A percentile compares a stretch with the other conserved stretches of the same genome.
Evolutionary conservation across 2,888 invertebrate species (phyloP).

Genomic region (Heterodera filipjevi): DNA sequence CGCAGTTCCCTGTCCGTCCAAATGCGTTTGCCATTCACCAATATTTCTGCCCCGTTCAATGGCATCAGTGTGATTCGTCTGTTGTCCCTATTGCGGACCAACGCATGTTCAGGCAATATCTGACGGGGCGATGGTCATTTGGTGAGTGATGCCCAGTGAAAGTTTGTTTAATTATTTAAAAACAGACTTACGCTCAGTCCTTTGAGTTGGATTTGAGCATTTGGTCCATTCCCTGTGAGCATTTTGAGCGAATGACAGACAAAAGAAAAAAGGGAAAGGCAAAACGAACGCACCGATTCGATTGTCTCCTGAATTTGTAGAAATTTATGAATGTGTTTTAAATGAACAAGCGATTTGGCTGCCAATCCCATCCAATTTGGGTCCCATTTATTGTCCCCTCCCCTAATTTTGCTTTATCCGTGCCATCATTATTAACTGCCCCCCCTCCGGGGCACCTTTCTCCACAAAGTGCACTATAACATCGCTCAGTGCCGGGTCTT

Average conservation of each 20-base stretch:
- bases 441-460: conserved; percentile 61
- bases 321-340: too few relatives aligned
- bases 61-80: conserved; percentile 60
- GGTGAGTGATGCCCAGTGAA: too few relatives aligned
- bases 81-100: conserved; percentile 65
- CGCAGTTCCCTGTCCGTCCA: conserved; percentile 66
- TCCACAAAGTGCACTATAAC: conserved; percentile 70
- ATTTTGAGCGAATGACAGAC: conserved; percentile 19
- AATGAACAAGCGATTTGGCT: too few relatives aligned
- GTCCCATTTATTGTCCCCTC: too few relatives aligned
- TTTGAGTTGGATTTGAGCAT: conserved; percentile 66
- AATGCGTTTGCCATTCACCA: conserved; percentile 69
- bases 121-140: not conserved
- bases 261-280: not conserved
- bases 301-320: not conserved
- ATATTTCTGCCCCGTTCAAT: conserved; percentile 66
- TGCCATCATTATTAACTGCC: not conserved
- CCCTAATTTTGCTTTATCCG: too few relatives aligned
- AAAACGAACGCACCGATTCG: not conserved
- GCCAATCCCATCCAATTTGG: not conserved
- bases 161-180: too few relatives aligned
- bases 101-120: conserved; percentile 69
- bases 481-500: conserved; percentile 70
- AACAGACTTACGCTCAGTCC: conserved; percentile 67
- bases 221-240: conserved; percentile 32